phyloP scores from a whole-genome alignment of 2,888 invertebrate genomes.

The Anthrax anthrax region DNA sequence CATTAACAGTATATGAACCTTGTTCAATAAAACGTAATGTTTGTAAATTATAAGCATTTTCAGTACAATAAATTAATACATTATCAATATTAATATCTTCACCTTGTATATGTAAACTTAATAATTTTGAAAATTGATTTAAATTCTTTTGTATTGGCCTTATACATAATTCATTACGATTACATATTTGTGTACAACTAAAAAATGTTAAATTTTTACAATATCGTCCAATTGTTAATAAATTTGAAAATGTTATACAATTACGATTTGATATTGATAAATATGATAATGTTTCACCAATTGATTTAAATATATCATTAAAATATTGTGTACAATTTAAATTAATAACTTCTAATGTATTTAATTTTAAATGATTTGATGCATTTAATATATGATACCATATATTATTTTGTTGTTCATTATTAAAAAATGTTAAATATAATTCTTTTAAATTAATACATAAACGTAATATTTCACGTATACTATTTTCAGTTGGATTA shows the following conservation, averaged over 20 bases:
- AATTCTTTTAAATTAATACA: slow-evolving; percentile 9
- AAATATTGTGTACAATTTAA: slow-evolving; percentile 10
- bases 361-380: slow-evolving; percentile 1
- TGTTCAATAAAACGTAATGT: slow-evolving; percentile 9
- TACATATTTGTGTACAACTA: slow-evolving; percentile 5
- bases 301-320: slow-evolving; percentile 8
- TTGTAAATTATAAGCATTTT: slow-evolving; percentile 10
- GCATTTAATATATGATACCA: slow-evolving; percentile 9
- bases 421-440: slow-evolving; percentile 12
- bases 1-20: background rate
- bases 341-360: slow-evolving; percentile 10
- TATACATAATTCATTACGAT: slow-evolving; percentile 5
- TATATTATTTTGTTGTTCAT: slow-evolving; percentile 7
- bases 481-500: slow-evolving; percentile 10
- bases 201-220: slow-evolving; percentile 12
- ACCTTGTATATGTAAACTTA: slow-evolving; percentile 10
- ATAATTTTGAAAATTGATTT: slow-evolving; percentile 10
- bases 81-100: slow-evolving; percentile 9
- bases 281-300: slow-evolving; percentile 7
- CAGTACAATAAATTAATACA: slow-evolving; percentile 10
- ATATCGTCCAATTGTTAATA: slow-evolving; percentile 10
- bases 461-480: slow-evolving; percentile 10
- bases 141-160: slow-evolving; percentile 6
- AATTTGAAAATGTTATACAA: slow-evolving; percentile 9
- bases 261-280: slow-evolving; percentile 9